Percentiles rank a stretch among this genome's conserved stretches.
Conservation (phyloP, 2,113 vertebrate species). For the Grus americana region DNA sequence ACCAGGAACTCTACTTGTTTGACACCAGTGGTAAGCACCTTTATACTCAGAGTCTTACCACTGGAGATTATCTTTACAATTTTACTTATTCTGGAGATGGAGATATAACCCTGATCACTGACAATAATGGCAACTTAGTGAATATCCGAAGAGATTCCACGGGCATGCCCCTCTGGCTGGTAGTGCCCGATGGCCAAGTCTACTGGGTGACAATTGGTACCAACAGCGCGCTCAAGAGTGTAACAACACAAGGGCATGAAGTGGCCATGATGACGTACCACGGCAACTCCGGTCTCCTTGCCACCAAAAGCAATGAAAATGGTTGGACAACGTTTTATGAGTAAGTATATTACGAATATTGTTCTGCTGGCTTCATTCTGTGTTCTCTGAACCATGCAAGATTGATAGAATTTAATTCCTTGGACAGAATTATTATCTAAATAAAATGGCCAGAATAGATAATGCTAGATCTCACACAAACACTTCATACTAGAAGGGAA, state of each 20-base stretch:
- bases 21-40: conserved; percentile 94
- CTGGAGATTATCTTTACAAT: conserved; percentile 95
- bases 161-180: conserved; percentile 93
- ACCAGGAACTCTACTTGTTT: conserved; percentile 96
- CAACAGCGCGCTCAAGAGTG: conserved; percentile 90
- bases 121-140: conserved; percentile 91
- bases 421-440: not conserved
- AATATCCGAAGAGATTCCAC: conserved; percentile 89
- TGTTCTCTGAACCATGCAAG: not conserved
- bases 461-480: not conserved
- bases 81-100: conserved; percentile 91
- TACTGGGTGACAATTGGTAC: conserved; percentile 98
- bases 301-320: conserved; percentile 95
- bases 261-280: conserved; percentile 96
- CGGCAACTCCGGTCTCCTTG: conserved; percentile 91
- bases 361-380: not conserved
- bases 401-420: not conserved
- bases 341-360: conserved; percentile 78
- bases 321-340: conserved; percentile 98
- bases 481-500: not conserved
- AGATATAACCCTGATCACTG: conserved; percentile 87
- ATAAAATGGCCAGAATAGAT: not conserved
- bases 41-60: conserved; percentile 93
- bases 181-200: conserved; percentile 91
- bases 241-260: conserved; percentile 92